Conservation (phyloP, 1,140 invertebrate species). For the Tenebrio molitor region DNA sequence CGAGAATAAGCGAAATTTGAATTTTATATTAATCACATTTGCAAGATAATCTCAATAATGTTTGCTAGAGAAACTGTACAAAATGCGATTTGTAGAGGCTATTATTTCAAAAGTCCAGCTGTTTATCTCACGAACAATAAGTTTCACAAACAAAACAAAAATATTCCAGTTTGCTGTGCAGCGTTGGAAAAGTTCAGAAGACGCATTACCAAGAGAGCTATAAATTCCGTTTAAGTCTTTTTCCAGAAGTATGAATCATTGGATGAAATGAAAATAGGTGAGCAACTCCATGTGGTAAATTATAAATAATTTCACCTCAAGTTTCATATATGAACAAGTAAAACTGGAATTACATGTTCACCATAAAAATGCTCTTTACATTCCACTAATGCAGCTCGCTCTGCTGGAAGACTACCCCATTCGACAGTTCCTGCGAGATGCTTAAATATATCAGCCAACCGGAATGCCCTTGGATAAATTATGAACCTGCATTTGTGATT, state of each 20-base stretch:
- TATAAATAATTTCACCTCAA: constrained; percentile 29
- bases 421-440: background rate
- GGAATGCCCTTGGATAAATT: constrained; percentile 22
- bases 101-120: no score
- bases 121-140: no score
- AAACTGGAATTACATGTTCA: constrained; percentile 33
- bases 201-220: background rate
- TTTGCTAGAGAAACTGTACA: no score
- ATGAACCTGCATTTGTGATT: constrained; percentile 26
- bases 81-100: no score
- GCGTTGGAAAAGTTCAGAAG: background rate
- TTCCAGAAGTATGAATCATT: background rate
- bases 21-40: background rate
- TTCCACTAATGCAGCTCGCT: constrained; percentile 8
- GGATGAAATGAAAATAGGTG: constrained; percentile 25
- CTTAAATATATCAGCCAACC: constrained; percentile 3
- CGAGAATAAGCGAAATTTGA: background rate
- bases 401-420: constrained; percentile 11
- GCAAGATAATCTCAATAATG: background rate
- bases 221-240: background rate
- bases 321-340: constrained; percentile 26
- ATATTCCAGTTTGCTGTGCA: background rate
- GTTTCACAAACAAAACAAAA: no score
- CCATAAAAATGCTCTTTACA: constrained; percentile 14
- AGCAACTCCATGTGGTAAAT: constrained; percentile 10